Percentiles rank a stretch among this genome's conserved stretches.
These are phyloP conservation scores for Mya arenaria DNA, from an alignment of 1,140 invertebrate species.

Conservation along the genomic window DNA sequence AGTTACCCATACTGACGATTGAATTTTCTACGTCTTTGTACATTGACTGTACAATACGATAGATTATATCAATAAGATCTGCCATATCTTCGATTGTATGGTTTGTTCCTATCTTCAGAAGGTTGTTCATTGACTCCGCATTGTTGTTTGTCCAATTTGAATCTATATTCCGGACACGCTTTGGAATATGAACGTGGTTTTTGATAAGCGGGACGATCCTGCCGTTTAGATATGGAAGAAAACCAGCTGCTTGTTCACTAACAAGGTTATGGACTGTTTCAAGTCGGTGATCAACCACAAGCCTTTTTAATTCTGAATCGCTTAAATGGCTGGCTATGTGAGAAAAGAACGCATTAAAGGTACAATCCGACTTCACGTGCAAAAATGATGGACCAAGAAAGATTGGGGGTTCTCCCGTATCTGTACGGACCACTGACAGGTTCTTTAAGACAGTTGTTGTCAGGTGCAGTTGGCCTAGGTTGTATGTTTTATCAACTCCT, in stretches of 20 bases:
- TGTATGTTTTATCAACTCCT: constrained; percentile 27
- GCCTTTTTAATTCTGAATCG: background rate
- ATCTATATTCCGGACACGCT: background rate
- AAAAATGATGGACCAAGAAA: background rate
- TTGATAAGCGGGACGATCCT: constrained; percentile 1
- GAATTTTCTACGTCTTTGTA: constrained; percentile 5
- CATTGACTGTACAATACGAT: background rate
- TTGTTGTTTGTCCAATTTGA: constrained; percentile 20
- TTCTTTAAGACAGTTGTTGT: constrained; percentile 3
- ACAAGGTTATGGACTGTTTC: background rate
- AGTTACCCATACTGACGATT: background rate
- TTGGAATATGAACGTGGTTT: background rate
- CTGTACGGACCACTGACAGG: background rate
- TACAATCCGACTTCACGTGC: constrained; percentile 8
- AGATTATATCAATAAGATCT: background rate
- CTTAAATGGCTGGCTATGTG: constrained; percentile 2
- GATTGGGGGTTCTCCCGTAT: background rate
- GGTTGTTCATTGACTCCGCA: background rate
- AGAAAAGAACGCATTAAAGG: background rate
- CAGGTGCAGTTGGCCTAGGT: background rate
- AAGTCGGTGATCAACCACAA: background rate
- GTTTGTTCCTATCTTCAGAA: background rate
- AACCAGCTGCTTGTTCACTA: background rate
- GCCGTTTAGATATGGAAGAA: background rate
- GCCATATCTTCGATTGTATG: background rate